A percentile compares a stretch with the other conserved stretches of the same genome.
phyloP scores from a whole-genome alignment of 2,113 vertebrate genomes.

The Thinocorus orbignyianus region DNA sequence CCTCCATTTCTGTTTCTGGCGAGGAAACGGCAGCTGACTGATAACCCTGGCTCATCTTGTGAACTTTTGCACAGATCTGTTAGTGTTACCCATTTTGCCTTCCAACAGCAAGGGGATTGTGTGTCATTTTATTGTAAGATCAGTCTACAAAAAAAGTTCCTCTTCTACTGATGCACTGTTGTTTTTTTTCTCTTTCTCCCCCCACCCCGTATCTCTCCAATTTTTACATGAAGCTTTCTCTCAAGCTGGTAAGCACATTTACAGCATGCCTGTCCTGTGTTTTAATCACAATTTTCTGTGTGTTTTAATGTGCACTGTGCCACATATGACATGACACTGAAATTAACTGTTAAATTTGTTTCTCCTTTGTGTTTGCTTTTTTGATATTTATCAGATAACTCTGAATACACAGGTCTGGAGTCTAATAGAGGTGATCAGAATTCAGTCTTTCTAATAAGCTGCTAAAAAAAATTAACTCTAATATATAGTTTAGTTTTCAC shows the following conservation, averaged over 20 bases:
- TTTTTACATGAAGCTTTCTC: constrained; percentile 94
- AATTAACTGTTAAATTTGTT: constrained; percentile 65
- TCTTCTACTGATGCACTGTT: constrained; percentile 75
- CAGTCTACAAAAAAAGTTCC: background rate
- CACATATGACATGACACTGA: background rate
- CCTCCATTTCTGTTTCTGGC: background rate
- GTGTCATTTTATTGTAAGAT: constrained; percentile 15
- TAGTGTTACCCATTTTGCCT: constrained; percentile 57
- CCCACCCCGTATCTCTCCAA: constrained; percentile 69
- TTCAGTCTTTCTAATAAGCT: constrained; percentile 67
- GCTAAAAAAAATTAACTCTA: constrained; percentile 74
- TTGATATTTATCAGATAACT: constrained; percentile 79
- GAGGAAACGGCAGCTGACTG: background rate
- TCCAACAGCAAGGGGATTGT: constrained; percentile 10
- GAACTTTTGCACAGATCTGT: constrained; percentile 78
- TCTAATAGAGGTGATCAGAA: constrained; percentile 85
- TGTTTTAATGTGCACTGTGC: constrained; percentile 51
- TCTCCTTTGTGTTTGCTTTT: constrained; percentile 56
- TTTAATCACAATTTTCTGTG: constrained; percentile 34
- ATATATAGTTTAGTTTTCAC: constrained; percentile 40
- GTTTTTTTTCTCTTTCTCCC: constrained; percentile 64
- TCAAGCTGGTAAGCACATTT: constrained; percentile 99
- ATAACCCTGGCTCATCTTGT: constrained; percentile 47
- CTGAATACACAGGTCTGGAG: constrained; percentile 84
- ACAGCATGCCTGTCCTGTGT: constrained; percentile 77